Base-by-base conservation (phyloP, 2,888 invertebrate genomes). In the Fissipunctia ypsillon region DNA sequence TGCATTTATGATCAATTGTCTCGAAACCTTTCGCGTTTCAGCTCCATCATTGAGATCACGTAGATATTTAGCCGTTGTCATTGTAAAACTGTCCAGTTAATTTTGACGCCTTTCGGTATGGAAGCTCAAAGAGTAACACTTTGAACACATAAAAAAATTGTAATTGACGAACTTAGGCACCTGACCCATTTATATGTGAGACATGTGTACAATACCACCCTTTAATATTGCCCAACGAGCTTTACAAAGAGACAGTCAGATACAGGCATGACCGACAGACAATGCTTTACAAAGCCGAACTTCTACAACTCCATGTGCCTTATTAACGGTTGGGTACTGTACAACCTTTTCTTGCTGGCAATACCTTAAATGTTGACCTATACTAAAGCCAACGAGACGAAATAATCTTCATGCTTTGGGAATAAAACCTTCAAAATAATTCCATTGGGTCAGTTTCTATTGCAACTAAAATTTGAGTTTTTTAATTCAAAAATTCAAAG, bases 1-100 rank as follows among this genome's bases (percentile, higher is more conserved):
- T 72, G 86, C 88, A 90, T 90, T 87, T 75, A 76, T 59, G 43
- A 82, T 70, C 70, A 76, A 78, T 63, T 70, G 63, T 73, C 69
- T 73, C 65, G 71, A 78, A 78, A 78, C 57, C 10, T 28, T 69
- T 61, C 48, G 41, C 35, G 64, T 48, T 43, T 78, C 76, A 72
- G 25, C 59, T 59, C 76, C 76, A 73, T 60, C 76, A 69, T 80
- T 60, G 9, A 35, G 48, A 60, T 56, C 76, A 56, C 59, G 48
- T n/a, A 31, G 60, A 83, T 69, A 80, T 78, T 83, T 83, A 83
- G 75, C 83, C 68, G 52, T 73, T 69, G 54, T 50, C 61, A 73
- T 66, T 31, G 16, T 54, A 3, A 14, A 61, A 25, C 14, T 41
- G 12, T 31, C 10, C 35, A 16, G 1, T n/a, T 59, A 38, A 25